Percentiles rank a stretch among this genome's conserved stretches.
Evolutionary conservation across 2,113 vertebrate genomes (phyloP).

Genomic region (Gambusia holbrooki): DNA sequence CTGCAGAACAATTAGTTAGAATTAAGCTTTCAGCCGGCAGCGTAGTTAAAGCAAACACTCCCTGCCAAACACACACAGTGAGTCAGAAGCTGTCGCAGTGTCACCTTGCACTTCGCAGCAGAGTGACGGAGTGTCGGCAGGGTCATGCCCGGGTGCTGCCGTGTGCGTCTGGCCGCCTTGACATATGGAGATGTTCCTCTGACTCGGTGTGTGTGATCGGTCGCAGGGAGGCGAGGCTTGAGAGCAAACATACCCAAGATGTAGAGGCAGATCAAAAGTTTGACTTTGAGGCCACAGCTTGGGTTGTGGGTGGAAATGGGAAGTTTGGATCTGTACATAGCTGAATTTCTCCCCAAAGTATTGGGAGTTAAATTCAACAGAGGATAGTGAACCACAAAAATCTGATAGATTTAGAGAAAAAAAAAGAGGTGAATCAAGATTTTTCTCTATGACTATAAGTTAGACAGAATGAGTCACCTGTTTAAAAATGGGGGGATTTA

Average conservation of each 20-base stretch:
- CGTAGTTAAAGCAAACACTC: neutral
- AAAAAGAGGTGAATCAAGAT: too few relatives aligned
- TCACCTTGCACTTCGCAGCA: slow-evolving; percentile 61
- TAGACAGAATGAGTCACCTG: too few relatives aligned
- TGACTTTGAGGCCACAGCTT: slow-evolving; percentile 1
- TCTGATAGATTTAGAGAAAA: too few relatives aligned
- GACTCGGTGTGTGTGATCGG: slow-evolving; percentile 16
- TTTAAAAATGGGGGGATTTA: too few relatives aligned
- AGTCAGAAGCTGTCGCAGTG: slow-evolving; percentile 24
- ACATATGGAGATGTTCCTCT: slow-evolving; percentile 59
- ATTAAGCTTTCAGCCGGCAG: slow-evolving; percentile 50
- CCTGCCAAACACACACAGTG: slow-evolving; percentile 9
- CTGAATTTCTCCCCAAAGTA: too few relatives aligned
- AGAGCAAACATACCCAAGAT: slow-evolving; percentile 39
- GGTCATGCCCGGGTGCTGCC: slow-evolving; percentile 55
- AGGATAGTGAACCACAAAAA: too few relatives aligned
- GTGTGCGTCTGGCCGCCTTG: slow-evolving; percentile 38
- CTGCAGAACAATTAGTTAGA: slow-evolving; percentile 64
- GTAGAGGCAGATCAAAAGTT: slow-evolving; percentile 20
- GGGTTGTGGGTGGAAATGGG: neutral
- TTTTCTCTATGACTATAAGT: too few relatives aligned
- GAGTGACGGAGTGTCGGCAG: slow-evolving; percentile 62
- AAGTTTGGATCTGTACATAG: slow-evolving; percentile 11
- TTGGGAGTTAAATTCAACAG: too few relatives aligned
- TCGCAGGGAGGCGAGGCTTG: slow-evolving; percentile 5